Conservation (phyloP, 2,113 vertebrate genomes). For the Micromys minutus region DNA sequence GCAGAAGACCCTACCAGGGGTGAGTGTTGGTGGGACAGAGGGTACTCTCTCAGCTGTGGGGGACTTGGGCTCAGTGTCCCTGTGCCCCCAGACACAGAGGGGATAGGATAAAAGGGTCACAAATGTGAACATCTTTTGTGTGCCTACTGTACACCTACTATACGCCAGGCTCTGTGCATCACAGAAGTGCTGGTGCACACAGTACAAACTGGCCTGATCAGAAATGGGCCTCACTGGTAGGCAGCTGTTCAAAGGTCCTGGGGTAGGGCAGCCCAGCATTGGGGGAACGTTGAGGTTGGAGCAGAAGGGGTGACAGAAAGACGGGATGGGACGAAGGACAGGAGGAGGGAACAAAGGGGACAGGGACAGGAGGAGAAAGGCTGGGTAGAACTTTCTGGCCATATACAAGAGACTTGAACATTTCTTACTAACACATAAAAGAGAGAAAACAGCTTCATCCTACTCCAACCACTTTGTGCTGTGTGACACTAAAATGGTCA, state of each 20-base stretch:
- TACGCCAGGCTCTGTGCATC: neutral
- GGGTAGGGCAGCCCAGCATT: neutral
- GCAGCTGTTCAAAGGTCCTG: neutral
- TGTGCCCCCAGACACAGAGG: neutral
- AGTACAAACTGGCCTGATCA: neutral
- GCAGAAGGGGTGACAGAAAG: neutral
- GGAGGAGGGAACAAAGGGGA: too few relatives aligned
- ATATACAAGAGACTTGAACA: too few relatives aligned
- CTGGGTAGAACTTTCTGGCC: fast-evolving
- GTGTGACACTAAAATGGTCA: too few relatives aligned
- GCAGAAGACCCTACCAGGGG: constrained; percentile 98
- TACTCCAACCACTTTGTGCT: too few relatives aligned
- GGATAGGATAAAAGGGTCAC: neutral
- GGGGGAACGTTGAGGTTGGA: neutral
- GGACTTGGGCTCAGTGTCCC: neutral
- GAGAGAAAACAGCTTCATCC: too few relatives aligned
- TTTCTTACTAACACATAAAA: neutral
- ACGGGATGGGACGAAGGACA: too few relatives aligned
- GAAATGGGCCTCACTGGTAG: neutral
- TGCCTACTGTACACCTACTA: neutral
- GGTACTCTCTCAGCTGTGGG: neutral
- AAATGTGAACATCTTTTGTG: neutral
- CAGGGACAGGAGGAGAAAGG: neutral
- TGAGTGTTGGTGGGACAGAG: constrained; percentile 82
- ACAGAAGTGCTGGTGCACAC: too few relatives aligned